A percentile compares a stretch with the other conserved stretches of the same genome.
Evolutionary conservation across 2,113 vertebrate genomes (phyloP).

Genomic region (Tamias sibiricus): DNA sequence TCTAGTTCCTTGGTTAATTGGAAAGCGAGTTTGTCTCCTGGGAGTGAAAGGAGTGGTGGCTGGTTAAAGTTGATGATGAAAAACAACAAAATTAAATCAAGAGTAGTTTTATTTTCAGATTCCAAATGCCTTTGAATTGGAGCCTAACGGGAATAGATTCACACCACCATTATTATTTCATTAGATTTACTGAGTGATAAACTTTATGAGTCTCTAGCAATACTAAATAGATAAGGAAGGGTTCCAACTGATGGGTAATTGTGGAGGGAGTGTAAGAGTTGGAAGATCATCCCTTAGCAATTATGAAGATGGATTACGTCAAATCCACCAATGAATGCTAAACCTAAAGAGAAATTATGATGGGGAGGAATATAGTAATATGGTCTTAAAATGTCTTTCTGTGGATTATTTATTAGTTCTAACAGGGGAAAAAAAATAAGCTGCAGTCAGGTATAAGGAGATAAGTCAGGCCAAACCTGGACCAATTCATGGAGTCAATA

Average conservation of each 20-base stretch:
- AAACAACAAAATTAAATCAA: not conserved
- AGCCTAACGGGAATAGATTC: no score
- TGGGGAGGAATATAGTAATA: not conserved
- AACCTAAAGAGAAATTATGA: not conserved
- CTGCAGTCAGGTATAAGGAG: not conserved
- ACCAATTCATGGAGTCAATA: not conserved
- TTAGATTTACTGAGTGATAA: not conserved
- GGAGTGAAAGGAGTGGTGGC: not conserved
- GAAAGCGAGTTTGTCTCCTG: not conserved
- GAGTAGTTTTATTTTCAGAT: not conserved
- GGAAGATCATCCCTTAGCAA: not conserved
- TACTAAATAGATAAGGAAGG: not conserved
- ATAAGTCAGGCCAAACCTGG: not conserved
- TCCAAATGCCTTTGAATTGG: not conserved
- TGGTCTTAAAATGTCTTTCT: not conserved
- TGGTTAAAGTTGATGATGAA: not conserved
- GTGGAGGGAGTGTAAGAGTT: not conserved
- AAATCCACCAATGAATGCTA: not conserved
- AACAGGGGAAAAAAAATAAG: not conserved
- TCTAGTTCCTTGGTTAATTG: not conserved
- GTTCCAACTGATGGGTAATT: not conserved
- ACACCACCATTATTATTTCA: not conserved
- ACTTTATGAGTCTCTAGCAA: not conserved
- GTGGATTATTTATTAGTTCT: not conserved
- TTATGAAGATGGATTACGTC: not conserved